Percentiles rank a stretch among this genome's conserved stretches.
Conservation (phyloP, 2,113 vertebrate genomes). For the Gadus macrocephalus region DNA sequence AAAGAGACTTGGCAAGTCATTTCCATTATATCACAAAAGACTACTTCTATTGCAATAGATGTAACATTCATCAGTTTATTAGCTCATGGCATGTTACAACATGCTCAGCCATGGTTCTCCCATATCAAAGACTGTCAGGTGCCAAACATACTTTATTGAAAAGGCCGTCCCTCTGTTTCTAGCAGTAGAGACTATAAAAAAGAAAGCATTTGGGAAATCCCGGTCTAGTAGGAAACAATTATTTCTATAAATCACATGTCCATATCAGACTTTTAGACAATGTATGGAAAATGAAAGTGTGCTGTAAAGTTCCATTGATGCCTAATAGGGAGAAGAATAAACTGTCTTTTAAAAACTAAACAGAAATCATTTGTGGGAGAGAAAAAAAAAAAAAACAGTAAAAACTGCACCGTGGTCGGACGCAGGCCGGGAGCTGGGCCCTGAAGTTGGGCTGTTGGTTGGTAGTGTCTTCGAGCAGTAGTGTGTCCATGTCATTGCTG, state of each 20-base stretch:
- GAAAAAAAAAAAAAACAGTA: conserved; percentile 57
- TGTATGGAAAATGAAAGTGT: conserved; percentile 23
- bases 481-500: conserved; percentile 56
- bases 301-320: conserved; percentile 43
- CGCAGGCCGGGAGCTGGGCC: conserved; percentile 40
- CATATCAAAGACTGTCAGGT: conserved; percentile 52
- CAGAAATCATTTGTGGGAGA: conserved; percentile 53
- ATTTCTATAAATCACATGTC: conserved; percentile 55
- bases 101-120: conserved; percentile 61
- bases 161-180: conserved; percentile 68
- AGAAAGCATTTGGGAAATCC: conserved; percentile 59
- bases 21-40: conserved; percentile 49
- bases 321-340: conserved; percentile 15
- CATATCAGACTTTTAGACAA: conserved; percentile 61
- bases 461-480: conserved; percentile 52
- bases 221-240: conserved; percentile 65
- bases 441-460: conserved; percentile 34
- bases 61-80: conserved; percentile 58
- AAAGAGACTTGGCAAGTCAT: conserved; percentile 46
- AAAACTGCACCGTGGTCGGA: conserved; percentile 43
- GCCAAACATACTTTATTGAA: conserved; percentile 56
- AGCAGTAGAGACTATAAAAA: conserved; percentile 68
- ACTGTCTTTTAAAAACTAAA: conserved; percentile 60
- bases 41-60: conserved; percentile 54
- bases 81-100: conserved; percentile 54